Evolutionary conservation across 2,797 vertebrate species (phyloP), one percentile per base, ranked within the genome.

Genomic region (Chelon auratus): DNA sequence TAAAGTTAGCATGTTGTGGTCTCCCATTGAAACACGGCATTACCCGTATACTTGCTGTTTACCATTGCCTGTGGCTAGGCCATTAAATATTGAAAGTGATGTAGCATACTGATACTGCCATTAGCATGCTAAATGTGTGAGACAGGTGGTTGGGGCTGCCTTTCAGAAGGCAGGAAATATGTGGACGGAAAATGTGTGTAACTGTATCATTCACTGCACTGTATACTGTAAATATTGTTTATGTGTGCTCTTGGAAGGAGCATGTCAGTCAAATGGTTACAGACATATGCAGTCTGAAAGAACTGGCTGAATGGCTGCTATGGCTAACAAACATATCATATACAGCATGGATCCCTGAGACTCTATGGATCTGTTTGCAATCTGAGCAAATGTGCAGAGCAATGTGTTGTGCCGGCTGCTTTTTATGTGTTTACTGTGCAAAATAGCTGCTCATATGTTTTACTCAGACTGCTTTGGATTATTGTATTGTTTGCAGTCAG

Each of bases 1-100:
- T 92, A 91, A 89, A 93, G 90, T 93, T 90, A 82, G 91, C 81
- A 78, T 80, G 91, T 91, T 88, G 88, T 58, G 87, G 90, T 93
- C 87, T 91, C 74, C 82, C 79, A 45, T 80, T 84, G 87, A 93
- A 85, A 90, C 73, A 63, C 69, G 36, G 85, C 78, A 51, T 80
- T 82, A 57, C 68, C 86, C 88, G 68, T 83, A 72, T 71, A 80
- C 87, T 91, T 64, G 79, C 75, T 89, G 85, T 89, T 91, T 91
- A 89, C 81, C 82, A 84, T 89, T 42, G 89, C 91, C 84, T 87
- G 84, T 78, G 89, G 92, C 82, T 81, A 77, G 63, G 77, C 78
- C 80, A 90, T 90, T 89, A 88, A 91, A 91, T 87, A 91, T 87
- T 88, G 84, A 89, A 91, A 87, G 89, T 88, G 85, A 87, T 87